Conservation (phyloP, 2,797 vertebrate species). For the Myoxocephalus aenaeus region DNA sequence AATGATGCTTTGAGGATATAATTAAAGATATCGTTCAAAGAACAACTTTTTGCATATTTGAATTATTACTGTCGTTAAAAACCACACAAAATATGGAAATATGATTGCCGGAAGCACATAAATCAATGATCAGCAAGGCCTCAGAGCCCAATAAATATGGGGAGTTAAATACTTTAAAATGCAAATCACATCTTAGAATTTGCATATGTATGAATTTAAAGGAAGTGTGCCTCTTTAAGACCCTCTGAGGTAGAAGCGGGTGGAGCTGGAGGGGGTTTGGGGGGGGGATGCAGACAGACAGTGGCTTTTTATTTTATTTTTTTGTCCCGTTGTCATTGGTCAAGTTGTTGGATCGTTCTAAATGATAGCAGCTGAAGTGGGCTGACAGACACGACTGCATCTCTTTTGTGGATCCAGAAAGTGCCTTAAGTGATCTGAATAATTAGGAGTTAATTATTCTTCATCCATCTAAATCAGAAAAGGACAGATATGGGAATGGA, state of each 20-base stretch:
- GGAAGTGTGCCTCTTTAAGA: constrained; percentile 97
- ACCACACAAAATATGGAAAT: constrained; percentile 99
- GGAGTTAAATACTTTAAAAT: constrained; percentile 99
- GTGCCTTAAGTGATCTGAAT: constrained; percentile 99
- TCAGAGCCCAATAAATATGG: constrained; percentile 99
- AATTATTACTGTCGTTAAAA: constrained; percentile 99
- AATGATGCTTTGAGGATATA: constrained; percentile 99
- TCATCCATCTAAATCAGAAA: constrained; percentile 99
- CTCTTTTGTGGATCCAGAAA: constrained; percentile 94
- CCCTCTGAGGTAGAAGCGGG: constrained; percentile 95
- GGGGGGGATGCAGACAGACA: constrained; percentile 84
- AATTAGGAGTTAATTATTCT: constrained; percentile 99
- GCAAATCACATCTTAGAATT: constrained; percentile 97
- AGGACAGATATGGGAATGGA: constrained; percentile 99
- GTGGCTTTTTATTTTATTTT: constrained; percentile 59
- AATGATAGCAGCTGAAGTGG: constrained; percentile 95
- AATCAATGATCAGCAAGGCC: constrained; percentile 99
- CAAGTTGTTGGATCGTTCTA: constrained; percentile 94
- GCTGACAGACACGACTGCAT: constrained; percentile 91
- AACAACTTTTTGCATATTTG: constrained; percentile 99
- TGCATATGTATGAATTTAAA: constrained; percentile 99
- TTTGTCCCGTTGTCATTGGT: constrained; percentile 92
- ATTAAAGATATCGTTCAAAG: constrained; percentile 99
- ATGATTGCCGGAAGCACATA: constrained; percentile 99
- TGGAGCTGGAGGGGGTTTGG: constrained; percentile 83